Evolutionary conservation across 2,113 vertebrate species (phyloP).

Genomic region (Myotis brandtii): DNA sequence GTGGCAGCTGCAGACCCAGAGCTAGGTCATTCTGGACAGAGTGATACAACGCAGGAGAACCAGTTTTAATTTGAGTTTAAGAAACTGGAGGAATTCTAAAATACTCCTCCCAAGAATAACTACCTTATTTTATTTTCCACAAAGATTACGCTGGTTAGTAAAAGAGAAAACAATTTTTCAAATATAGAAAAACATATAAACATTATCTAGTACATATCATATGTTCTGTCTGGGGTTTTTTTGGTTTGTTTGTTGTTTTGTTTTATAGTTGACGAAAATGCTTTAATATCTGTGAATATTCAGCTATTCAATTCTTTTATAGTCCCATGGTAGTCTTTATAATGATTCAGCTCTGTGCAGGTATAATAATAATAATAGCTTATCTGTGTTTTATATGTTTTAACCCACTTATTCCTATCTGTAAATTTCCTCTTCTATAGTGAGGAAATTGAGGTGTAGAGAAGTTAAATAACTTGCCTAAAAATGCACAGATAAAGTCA

Average conservation of each 20-base stretch:
- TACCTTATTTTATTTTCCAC: not conserved
- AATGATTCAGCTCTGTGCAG: not conserved
- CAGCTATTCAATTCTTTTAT: not conserved
- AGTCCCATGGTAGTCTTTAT: not conserved
- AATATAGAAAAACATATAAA: not conserved
- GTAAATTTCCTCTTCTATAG: not conserved
- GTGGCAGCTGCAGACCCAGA: not conserved
- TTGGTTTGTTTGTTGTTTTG: not conserved
- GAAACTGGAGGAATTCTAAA: not conserved
- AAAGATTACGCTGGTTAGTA: not conserved
- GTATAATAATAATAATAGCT: not conserved
- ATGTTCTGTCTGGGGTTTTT: not conserved
- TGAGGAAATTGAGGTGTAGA: not conserved
- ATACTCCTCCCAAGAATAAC: not conserved
- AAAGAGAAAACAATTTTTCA: not conserved
- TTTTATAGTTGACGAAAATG: not conserved
- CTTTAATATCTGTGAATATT: not conserved
- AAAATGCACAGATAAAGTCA: not conserved
- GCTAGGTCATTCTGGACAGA: not conserved
- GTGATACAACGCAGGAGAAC: not conserved
- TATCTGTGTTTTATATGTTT: not conserved
- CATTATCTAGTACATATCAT: not conserved
- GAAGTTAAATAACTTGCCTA: not conserved
- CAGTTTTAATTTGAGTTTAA: not conserved
- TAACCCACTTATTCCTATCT: slow-evolving; percentile 22